Evolutionary conservation across 1,140 invertebrate genomes (phyloP), one percentile per base, ranked within the genome.

Genomic region (Eueides isabella): DNA sequence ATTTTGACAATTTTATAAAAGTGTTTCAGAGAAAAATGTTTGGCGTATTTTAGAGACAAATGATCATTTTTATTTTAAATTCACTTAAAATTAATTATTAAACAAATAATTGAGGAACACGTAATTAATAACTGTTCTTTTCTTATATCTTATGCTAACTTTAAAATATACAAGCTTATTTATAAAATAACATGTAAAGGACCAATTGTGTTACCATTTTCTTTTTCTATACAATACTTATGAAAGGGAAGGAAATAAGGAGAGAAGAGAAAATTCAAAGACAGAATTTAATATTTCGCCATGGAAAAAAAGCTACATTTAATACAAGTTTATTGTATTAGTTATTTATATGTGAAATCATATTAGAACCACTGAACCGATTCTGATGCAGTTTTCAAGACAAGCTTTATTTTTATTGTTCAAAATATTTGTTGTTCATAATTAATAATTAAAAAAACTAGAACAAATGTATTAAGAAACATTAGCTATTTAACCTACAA

Each of bases 31-130:
- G n/a, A n/a, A n/a, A n/a, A n/a, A n/a, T n/a, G n/a, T 38, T 38
- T 38, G 35, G 35, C 35, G 4, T 14, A 38, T 38, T 38, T 16
- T 38, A 38, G 14, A 38, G 16, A 38, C 14, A 33, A 11, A 33
- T 16, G 0, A 38, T 38, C 5, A 16, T 16, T 48, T 44, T 44
- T 44, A n/a, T n/a, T 44, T 19, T 44, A n/a, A 5, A 44, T 1
- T n/a, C 7, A 19, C n/a, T 48, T 1, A 48, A 55, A 55, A 23
- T 44, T 26, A 44, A 67, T 23, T 12, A 69, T 33, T 3, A 55
- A 48, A 68, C 16, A 61, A 28, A 61, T 30, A 31, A 69, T 31
- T 61, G 2, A 23, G 41, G 41, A 48, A 48, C 41, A 23, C 41
- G 41, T 11, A 35, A 26, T 65, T 23, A 35, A 64, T 33, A 12